Conservation (phyloP, 1,140 invertebrate species). For the Zaprionus gabonicus region DNA sequence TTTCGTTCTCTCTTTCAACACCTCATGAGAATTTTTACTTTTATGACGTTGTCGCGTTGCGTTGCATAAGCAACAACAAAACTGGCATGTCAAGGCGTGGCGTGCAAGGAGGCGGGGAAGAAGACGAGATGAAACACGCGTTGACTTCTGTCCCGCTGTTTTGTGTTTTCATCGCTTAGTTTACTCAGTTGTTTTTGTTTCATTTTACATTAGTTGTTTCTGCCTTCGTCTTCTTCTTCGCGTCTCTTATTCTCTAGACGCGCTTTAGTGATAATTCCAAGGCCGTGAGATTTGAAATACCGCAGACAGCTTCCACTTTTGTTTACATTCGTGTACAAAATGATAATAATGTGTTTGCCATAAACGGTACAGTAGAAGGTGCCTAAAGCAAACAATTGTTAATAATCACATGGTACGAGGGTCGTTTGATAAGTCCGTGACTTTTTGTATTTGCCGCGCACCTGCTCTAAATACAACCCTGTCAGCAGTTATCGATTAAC, state of each 20-base stretch:
- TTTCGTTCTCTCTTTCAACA: constrained; percentile 25
- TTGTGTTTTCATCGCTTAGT: constrained; percentile 19
- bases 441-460: no score
- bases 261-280: constrained; percentile 42
- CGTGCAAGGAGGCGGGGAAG: neutral
- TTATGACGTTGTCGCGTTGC: constrained; percentile 27
- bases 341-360: constrained; percentile 55
- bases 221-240: constrained; percentile 13
- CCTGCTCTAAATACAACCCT: no score
- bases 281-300: constrained; percentile 63
- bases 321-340: constrained; percentile 59
- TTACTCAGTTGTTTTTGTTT: constrained; percentile 33
- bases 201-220: constrained; percentile 8
- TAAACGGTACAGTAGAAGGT: constrained; percentile 28
- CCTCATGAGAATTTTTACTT: constrained; percentile 20
- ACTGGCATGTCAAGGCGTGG: constrained; percentile 5
- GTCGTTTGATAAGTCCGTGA: no score
- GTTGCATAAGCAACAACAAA: constrained; percentile 52
- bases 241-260: constrained; percentile 12
- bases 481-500: no score
- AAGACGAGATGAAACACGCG: neutral
- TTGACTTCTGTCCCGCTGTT: constrained; percentile 7
- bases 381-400: neutral
- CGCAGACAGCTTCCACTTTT: constrained; percentile 60
- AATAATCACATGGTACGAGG: neutral